Conservation (phyloP, 23 tunicate genomes). For the Aplidium turbinatum region DNA sequence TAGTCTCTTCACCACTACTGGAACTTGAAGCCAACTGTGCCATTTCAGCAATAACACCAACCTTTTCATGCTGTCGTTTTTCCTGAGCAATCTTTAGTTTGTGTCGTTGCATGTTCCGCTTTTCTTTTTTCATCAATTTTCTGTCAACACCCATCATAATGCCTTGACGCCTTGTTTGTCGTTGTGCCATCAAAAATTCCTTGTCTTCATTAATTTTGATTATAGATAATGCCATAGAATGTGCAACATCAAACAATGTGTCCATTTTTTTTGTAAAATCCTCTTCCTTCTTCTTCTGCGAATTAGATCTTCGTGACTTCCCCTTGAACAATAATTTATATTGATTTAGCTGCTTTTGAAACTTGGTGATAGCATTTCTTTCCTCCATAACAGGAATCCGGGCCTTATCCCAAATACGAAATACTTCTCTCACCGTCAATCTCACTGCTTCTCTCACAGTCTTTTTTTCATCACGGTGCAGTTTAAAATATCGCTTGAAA, state of each 20-base stretch:
- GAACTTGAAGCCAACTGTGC: not conserved
- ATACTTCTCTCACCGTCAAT: constrained; percentile 5
- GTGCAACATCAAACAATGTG: constrained; percentile 18
- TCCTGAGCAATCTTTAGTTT: not conserved
- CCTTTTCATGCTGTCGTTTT: not conserved
- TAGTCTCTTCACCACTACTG: not conserved
- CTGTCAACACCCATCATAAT: not conserved
- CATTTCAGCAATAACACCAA: not conserved
- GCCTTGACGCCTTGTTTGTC: constrained; percentile 13
- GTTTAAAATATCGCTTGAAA: constrained; percentile 9
- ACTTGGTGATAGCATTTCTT: constrained; percentile 18
- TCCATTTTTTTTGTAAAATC: constrained; percentile 6
- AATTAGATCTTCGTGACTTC: constrained; percentile 1
- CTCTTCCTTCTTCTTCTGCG: constrained; percentile 4
- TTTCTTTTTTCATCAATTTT: not conserved
- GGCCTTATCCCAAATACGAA: not conserved
- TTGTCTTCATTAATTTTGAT: constrained; percentile 9
- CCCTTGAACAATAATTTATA: not conserved
- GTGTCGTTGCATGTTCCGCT: not conserved
- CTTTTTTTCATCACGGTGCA: constrained; percentile 13
- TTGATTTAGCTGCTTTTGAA: constrained; percentile 3
- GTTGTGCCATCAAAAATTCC: constrained; percentile 6
- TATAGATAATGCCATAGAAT: constrained; percentile 2
- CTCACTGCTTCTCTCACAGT: constrained; percentile 4
- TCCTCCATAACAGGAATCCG: constrained; percentile 25